These are phyloP conservation scores for Leptopilina clavipes DNA, from an alignment of 1,140 invertebrate genomes.

Conservation along the genomic window DNA sequence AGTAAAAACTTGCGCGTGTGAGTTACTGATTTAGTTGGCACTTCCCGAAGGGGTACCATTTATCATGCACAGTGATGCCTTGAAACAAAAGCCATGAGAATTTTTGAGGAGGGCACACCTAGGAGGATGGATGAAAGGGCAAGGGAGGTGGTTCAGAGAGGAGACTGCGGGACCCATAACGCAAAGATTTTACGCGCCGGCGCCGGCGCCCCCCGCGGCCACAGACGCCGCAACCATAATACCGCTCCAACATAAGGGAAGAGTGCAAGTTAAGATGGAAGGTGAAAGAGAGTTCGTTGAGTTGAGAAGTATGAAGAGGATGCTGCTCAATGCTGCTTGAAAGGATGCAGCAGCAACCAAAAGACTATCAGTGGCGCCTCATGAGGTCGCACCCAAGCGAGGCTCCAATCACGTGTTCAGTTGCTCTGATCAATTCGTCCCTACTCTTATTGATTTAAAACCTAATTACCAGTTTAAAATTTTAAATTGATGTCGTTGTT, in stretches of 20 bases:
- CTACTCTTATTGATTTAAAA: background rate
- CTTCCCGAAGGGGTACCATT: constrained; percentile 62
- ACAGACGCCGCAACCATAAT: constrained; percentile 74
- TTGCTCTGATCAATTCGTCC: background rate
- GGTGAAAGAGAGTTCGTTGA: constrained; percentile 35
- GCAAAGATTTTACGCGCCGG: constrained; percentile 73
- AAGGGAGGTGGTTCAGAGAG: constrained; percentile 47
- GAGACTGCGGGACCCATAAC: constrained; percentile 63
- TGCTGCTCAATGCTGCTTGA: background rate
- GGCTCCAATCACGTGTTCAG: background rate
- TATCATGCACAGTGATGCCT: constrained; percentile 67
- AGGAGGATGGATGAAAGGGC: constrained; percentile 46
- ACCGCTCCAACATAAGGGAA: constrained; percentile 56
- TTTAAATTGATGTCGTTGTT: no score
- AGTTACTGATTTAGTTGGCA: constrained; percentile 26
- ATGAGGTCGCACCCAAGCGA: constrained; percentile 41
- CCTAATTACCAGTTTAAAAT: no score
- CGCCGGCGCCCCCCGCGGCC: constrained; percentile 75
- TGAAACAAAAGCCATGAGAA: constrained; percentile 72
- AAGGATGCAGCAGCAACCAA: constrained; percentile 26
- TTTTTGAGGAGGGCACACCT: constrained; percentile 61
- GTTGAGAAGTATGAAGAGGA: constrained; percentile 16
- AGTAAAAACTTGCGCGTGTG: constrained; percentile 14
- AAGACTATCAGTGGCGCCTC: constrained; percentile 59
- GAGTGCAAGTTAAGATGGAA: constrained; percentile 49